A percentile compares a stretch with the other conserved stretches of the same genome.
Evolutionary conservation across 2,113 vertebrate genomes (phyloP).

Genomic region (Dinomys branickii): DNA sequence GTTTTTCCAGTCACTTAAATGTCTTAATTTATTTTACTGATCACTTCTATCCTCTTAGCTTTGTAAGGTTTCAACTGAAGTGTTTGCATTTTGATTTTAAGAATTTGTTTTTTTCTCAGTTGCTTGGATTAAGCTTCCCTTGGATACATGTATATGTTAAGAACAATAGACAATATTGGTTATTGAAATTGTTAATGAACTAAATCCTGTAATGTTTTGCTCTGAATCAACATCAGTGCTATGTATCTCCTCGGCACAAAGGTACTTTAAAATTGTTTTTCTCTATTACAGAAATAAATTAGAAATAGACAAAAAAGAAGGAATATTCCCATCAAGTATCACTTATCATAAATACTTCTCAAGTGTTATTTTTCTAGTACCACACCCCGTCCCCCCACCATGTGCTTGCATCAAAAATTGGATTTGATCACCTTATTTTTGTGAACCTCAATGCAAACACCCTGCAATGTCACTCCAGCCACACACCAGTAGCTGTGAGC

Average conservation of each 20-base stretch:
- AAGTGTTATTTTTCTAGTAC: not conserved
- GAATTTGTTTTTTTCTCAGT: not conserved
- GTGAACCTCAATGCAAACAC: not conserved
- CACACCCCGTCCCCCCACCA: not conserved
- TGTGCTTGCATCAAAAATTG: not conserved
- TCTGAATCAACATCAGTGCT: not conserved
- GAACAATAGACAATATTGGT: not conserved
- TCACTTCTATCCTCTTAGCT: conserved; percentile 7
- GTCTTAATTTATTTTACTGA: conserved; percentile 24
- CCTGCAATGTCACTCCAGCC: not conserved
- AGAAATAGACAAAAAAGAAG: not conserved
- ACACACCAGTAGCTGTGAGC: not conserved
- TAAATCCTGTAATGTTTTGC: not conserved
- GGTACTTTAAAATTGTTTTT: conserved; percentile 21
- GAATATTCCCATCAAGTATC: not conserved
- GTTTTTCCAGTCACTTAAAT: not conserved
- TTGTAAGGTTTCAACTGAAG: conserved; percentile 20
- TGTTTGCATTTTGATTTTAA: conserved; percentile 54
- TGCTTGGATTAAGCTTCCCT: not conserved
- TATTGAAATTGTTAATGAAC: not conserved
- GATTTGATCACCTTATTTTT: not conserved
- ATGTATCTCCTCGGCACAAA: not conserved
- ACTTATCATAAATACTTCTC: not conserved
- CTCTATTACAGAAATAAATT: not conserved
- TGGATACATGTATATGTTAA: not conserved